These are phyloP conservation scores for Trimorus sp. DNA, from an alignment of 2,888 invertebrate genomes.

Conservation along the genomic window DNA sequence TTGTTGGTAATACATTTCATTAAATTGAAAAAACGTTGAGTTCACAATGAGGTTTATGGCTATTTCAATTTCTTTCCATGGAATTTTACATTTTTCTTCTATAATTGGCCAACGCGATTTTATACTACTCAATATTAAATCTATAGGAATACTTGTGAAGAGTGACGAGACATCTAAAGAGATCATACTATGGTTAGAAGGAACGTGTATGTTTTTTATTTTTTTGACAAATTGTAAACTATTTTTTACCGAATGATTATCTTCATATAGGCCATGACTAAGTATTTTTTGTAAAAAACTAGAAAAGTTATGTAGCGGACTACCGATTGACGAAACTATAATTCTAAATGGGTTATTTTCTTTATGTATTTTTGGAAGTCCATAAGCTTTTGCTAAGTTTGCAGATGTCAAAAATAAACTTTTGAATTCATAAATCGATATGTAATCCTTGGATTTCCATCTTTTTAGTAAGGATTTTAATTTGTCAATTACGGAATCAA, in stretches of 20 bases:
- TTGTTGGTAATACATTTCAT: constrained; percentile 31
- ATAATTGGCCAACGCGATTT: constrained; percentile 8
- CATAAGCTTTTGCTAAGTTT: neutral
- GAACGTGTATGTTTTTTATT: neutral
- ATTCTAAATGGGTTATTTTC: neutral
- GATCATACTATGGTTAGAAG: constrained; percentile 1
- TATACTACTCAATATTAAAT: constrained; percentile 22
- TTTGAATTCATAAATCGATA: neutral
- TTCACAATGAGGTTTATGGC: constrained; percentile 18
- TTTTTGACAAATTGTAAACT: constrained; percentile 7
- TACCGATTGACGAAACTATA: neutral
- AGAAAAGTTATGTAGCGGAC: neutral
- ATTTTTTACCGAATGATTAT: neutral
- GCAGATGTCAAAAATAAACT: constrained; percentile 6
- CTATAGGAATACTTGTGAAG: constrained; percentile 61
- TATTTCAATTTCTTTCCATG: constrained; percentile 1
- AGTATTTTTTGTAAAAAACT: neutral
- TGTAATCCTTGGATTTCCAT: neutral
- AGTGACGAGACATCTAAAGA: constrained; percentile 58
- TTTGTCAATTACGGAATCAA: neutral
- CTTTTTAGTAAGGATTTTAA: neutral
- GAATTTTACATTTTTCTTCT: neutral
- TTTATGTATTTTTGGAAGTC: constrained; percentile 10
- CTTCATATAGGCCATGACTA: neutral
- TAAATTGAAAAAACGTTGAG: constrained; percentile 32